These are phyloP conservation scores for Crambe crambe DNA, from an alignment of 37 sponge, comb jelly and placozoan genomes.

Conservation along the genomic window DNA sequence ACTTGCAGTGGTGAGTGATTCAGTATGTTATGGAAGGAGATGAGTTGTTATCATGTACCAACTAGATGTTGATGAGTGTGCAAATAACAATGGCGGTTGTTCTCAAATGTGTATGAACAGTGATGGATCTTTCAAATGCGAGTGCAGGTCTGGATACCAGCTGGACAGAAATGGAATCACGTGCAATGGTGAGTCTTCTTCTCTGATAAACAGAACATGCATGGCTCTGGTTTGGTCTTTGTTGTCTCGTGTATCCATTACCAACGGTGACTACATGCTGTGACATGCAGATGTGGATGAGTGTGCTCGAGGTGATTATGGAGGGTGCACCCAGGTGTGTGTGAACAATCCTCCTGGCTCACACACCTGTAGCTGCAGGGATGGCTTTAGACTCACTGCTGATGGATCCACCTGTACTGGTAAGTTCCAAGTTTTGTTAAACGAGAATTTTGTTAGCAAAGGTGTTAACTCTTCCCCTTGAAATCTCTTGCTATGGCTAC, in stretches of 20 bases:
- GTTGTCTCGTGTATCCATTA: too few relatives aligned
- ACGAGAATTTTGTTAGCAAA: too few relatives aligned
- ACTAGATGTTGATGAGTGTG: conserved; percentile 16
- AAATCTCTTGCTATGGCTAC: too few relatives aligned
- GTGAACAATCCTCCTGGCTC: conserved; percentile 3
- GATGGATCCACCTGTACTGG: conserved; percentile 10
- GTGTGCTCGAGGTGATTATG: conserved; percentile 12
- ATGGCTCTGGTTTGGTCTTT: background rate
- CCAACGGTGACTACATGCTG: too few relatives aligned
- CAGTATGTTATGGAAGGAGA: background rate
- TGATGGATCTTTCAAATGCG: conserved; percentile 10
- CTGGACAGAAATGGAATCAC: background rate
- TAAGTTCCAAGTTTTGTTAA: background rate
- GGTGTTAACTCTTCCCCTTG: too few relatives aligned
- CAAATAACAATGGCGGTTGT: conserved; percentile 4
- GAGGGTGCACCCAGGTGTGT: conserved; percentile 37
- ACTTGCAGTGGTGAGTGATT: conserved; percentile 1
- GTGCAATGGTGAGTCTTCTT: conserved; percentile 3
- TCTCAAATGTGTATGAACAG: background rate
- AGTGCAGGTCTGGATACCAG: background rate
- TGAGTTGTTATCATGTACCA: background rate
- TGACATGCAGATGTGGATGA: conserved; percentile 43
- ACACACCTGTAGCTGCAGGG: background rate
- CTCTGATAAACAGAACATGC: background rate
- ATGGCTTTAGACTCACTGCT: background rate